Conservation (phyloP, 2,888 invertebrate species). For the Clanis bilineata region DNA sequence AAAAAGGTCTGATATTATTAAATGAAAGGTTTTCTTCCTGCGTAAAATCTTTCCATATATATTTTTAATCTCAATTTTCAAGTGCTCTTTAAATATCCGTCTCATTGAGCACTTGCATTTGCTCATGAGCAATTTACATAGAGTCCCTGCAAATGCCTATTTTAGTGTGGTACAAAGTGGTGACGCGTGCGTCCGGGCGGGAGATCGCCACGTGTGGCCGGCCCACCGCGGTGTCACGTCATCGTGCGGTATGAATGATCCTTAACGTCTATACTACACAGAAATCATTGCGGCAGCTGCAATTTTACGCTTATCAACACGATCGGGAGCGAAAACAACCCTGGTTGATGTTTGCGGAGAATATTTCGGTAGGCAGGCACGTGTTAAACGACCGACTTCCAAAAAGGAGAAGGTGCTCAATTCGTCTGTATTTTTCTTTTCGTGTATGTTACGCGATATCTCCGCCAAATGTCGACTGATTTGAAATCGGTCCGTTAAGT, state of each 20-base stretch:
- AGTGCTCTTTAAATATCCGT: slow-evolving; percentile 1
- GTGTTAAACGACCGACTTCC: too few relatives aligned
- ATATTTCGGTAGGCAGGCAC: not conserved
- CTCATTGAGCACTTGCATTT: not conserved
- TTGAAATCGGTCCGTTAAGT: too few relatives aligned
- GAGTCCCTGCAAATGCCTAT: slow-evolving; percentile 14
- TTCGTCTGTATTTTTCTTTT: too few relatives aligned
- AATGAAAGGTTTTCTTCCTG: not conserved
- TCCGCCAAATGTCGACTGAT: too few relatives aligned
- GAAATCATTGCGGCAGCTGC: slow-evolving; percentile 19
- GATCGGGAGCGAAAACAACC: slow-evolving; percentile 15
- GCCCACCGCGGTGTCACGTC: slow-evolving; percentile 41
- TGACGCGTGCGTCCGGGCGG: slow-evolving; percentile 45
- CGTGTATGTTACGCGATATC: too few relatives aligned
- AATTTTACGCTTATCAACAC: slow-evolving; percentile 13
- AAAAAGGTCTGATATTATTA: not conserved
- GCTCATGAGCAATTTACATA: slow-evolving; percentile 13
- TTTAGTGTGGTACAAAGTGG: slow-evolving; percentile 22
- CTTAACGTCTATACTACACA: slow-evolving; percentile 36
- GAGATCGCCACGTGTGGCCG: slow-evolving; percentile 46
- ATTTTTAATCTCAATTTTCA: not conserved
- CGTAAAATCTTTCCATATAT: not conserved
- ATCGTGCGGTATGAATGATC: slow-evolving; percentile 36
- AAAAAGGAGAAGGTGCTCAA: too few relatives aligned
- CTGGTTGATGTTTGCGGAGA: not conserved